A percentile compares a stretch with the other conserved stretches of the same genome.
These are phyloP conservation scores for Thelaira solivaga DNA, from an alignment of 2,888 invertebrate species.

Conservation along the genomic window DNA sequence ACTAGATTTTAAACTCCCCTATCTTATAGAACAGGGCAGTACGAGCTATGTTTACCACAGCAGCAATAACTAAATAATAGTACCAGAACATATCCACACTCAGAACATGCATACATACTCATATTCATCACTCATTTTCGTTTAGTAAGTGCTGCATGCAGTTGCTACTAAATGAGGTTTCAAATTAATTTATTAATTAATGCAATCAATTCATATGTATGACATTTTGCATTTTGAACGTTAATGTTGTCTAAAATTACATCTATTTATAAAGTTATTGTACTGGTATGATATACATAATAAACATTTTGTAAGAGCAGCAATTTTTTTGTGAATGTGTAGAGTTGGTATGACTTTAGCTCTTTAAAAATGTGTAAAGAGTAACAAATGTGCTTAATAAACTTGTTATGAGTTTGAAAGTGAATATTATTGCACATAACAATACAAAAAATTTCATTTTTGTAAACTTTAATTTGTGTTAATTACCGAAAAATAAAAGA, in stretches of 20 bases:
- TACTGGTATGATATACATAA: background rate
- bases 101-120: background rate
- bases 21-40: too few species aligned
- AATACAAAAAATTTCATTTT: too few species aligned
- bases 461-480: too few species aligned
- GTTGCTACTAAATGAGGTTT: conserved; percentile 62
- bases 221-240: conserved; percentile 63
- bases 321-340: background rate
- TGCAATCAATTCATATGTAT: conserved; percentile 64
- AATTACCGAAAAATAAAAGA: too few species aligned
- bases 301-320: background rate
- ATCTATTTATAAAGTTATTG: conserved; percentile 40
- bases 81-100: too few species aligned
- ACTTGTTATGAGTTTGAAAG: too few species aligned
- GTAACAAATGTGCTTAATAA: too few species aligned
- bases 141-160: conserved; percentile 53
- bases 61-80: conserved; percentile 1
- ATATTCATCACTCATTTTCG: conserved; percentile 37
- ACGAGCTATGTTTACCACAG: background rate
- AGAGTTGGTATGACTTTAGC: background rate
- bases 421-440: too few species aligned
- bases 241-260: conserved; percentile 62
- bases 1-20: too few species aligned
- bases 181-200: conserved; percentile 66
- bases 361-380: too few species aligned